Evolutionary conservation across 2,113 vertebrate genomes (phyloP), one percentile per base, ranked within the genome.

Genomic region (Pangasianodon gigas): DNA sequence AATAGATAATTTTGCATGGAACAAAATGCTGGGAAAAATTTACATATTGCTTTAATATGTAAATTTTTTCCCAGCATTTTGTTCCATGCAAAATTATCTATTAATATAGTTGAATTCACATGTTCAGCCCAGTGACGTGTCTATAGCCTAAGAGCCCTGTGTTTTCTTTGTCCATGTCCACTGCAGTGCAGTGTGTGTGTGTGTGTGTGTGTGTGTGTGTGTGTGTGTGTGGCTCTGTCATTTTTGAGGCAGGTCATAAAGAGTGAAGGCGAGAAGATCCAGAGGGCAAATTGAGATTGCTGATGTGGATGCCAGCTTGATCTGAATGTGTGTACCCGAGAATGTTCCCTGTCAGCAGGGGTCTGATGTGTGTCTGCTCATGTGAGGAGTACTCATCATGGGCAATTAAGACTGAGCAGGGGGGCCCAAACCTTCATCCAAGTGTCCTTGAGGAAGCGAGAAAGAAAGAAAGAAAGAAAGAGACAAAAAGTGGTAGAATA

Each of bases 341-440:
- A 90, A 88, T 89, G 88, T 81, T 88, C 85, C 81, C 84, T 94
- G 93, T 90, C 95, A 92, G 94, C 83, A 91, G 94, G 95, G 92
- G 93, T 94, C 95, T 96, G 95, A 95, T 96, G 94, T 93, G 93
- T 94, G 95, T 93, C 94, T 95, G 94, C 94, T 95, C 94, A 94
- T 94, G 95, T 96, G 95, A 95, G 93, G 94, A 95, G 94, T 94
- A 95, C 94, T 95, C 95, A 96, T 95, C 95, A 95, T 95, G 94
- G 93, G 93, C 94, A 96, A 96, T 96, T 95, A 96, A 93, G 93
- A 94, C 93, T 92, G 88, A 93, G 94, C 93, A 94, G 95, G 93
- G 93, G 93, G 92, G 84, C 92, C 90, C 92, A 91, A 93, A 94
- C 92, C 91, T 69, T 90, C 60, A 86, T 80, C 58, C 84, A 87